Evolutionary conservation across 2,797 vertebrate genomes (phyloP).

Genomic region (Danio albolineatus): DNA sequence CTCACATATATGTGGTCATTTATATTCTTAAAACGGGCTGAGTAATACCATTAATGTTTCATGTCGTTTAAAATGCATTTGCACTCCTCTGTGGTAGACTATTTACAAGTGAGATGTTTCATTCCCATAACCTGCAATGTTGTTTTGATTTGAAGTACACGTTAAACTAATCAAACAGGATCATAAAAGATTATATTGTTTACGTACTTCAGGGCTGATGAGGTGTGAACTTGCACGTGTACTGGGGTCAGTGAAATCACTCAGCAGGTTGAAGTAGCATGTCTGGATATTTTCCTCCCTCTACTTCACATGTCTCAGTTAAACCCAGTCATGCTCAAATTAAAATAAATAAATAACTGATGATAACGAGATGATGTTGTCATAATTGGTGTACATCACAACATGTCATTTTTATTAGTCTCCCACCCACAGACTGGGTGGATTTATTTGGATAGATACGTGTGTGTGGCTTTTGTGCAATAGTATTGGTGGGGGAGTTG

Average conservation of each 20-base stretch:
- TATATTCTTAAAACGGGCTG: neutral
- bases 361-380: neutral
- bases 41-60: neutral
- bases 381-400: constrained; percentile 5
- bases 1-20: neutral
- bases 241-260: neutral
- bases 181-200: neutral
- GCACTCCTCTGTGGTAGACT: neutral
- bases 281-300: neutral
- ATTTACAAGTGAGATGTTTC: neutral
- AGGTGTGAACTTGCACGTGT: constrained; percentile 21
- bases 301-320: neutral
- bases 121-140: neutral
- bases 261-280: neutral
- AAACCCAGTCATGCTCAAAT: neutral
- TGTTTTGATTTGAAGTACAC: neutral
- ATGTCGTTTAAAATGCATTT: neutral
- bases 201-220: neutral
- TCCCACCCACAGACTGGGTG: constrained; percentile 65
- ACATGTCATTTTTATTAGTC: constrained; percentile 20
- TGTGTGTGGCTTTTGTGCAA: constrained; percentile 72
- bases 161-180: neutral
- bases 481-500: constrained; percentile 57
- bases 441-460: constrained; percentile 69
- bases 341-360: no score